Conservation (phyloP, 2,797 vertebrate species). For the Gallinago stenura region DNA sequence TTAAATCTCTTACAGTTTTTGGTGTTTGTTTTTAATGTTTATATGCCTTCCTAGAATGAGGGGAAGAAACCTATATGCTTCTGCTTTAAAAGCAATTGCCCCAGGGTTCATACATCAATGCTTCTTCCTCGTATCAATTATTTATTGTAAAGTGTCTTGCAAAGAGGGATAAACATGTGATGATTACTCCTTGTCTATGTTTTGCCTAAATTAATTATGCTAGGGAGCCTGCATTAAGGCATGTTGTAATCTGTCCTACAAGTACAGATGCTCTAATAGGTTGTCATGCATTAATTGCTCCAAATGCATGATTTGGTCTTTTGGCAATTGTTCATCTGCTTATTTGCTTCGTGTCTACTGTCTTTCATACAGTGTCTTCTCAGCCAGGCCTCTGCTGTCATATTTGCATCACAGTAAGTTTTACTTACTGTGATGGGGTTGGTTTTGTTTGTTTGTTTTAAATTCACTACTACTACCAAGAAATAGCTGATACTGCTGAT, state of each 20-base stretch:
- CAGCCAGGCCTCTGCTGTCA: neutral
- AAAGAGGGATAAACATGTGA: neutral
- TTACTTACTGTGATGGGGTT: neutral
- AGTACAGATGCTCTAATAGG: neutral
- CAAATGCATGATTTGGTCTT: neutral
- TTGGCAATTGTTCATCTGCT: neutral
- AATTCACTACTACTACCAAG: neutral
- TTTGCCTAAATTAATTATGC: neutral
- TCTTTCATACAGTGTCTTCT: neutral
- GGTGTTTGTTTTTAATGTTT: neutral
- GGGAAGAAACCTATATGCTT: neutral
- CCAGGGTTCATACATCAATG: neutral
- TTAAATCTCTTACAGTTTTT: neutral
- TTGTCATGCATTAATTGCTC: neutral
- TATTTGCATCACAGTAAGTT: neutral
- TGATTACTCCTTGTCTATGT: neutral
- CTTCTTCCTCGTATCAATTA: neutral
- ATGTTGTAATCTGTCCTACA: neutral
- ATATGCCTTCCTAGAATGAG: neutral
- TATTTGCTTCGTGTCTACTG: neutral
- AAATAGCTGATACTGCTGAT: neutral
- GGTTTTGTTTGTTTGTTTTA: neutral
- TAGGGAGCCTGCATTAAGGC: neutral
- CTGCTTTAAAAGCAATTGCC: neutral
- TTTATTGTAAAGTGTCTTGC: neutral